Conservation (phyloP, 2,113 vertebrate species). For the Spheniscus mendiculus region DNA sequence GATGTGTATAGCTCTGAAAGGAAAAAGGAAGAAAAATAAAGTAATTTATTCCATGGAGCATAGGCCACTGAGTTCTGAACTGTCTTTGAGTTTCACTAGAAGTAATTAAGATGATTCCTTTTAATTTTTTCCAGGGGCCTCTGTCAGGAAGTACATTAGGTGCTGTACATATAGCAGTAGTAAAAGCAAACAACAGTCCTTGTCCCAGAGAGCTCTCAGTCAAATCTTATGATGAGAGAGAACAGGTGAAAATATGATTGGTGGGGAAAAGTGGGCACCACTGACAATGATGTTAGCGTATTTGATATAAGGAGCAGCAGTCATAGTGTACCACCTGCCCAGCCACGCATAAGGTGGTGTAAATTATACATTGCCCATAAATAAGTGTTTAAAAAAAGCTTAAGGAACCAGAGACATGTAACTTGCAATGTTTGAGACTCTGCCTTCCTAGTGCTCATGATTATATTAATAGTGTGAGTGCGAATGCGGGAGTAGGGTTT, state of each 20-base stretch:
- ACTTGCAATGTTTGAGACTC: neutral
- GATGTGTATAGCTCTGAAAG: neutral
- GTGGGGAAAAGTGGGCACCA: neutral
- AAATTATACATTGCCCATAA: conserved; percentile 63
- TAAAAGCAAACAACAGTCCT: neutral
- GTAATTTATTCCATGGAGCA: neutral
- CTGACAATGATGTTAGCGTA: neutral
- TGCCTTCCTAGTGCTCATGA: neutral
- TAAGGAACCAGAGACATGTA: conserved; percentile 35
- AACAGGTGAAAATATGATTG: conserved; percentile 27
- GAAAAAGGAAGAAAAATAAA: neutral
- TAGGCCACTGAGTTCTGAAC: neutral
- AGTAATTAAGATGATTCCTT: neutral
- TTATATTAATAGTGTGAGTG: conserved; percentile 35
- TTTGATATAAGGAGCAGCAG: conserved; percentile 13
- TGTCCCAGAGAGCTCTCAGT: neutral
- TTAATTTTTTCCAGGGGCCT: neutral
- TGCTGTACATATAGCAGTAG: neutral
- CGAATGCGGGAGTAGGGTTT: neutral
- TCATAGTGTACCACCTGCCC: conserved; percentile 28
- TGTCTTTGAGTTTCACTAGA: neutral
- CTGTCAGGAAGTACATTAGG: neutral
- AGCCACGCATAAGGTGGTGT: conserved; percentile 40
- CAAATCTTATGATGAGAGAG: neutral
- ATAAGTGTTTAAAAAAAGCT: conserved; percentile 65